A percentile compares a stretch with the other conserved stretches of the same genome.
Evolutionary conservation across 2,113 vertebrate species (phyloP).

Genomic region (Trichomycterus rosablanca): DNA sequence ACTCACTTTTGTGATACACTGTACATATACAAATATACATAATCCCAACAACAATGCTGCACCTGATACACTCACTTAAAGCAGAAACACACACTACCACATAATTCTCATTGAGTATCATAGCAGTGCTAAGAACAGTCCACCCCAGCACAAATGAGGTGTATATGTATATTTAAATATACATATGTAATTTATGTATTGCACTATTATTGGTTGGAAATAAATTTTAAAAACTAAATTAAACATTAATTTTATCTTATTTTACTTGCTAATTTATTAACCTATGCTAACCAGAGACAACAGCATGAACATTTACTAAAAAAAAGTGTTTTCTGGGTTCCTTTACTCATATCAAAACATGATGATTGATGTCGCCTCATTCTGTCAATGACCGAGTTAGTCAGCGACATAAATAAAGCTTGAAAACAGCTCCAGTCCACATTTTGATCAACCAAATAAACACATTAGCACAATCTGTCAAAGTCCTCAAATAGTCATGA

Average conservation of each 20-base stretch:
- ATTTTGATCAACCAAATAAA: conserved; percentile 51
- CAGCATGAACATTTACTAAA: neutral
- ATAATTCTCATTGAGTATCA: too few species aligned
- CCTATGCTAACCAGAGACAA: neutral
- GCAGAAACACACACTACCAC: too few species aligned
- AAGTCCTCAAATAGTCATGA: conserved; percentile 51
- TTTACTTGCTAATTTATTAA: neutral
- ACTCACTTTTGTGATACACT: too few species aligned
- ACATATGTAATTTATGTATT: too few species aligned
- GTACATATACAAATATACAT: too few species aligned
- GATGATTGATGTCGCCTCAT: conserved; percentile 45
- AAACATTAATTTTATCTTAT: neutral
- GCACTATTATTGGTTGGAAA: too few species aligned
- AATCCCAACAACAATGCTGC: too few species aligned
- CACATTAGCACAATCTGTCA: conserved; percentile 56
- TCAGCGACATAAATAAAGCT: conserved; percentile 50
- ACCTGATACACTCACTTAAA: too few species aligned
- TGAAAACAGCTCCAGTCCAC: conserved; percentile 46
- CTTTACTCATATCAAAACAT: conserved; percentile 30
- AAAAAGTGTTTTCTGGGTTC: conserved; percentile 6
- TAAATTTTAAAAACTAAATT: too few species aligned
- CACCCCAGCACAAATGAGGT: too few species aligned
- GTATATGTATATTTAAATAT: too few species aligned
- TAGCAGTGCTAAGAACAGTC: too few species aligned
- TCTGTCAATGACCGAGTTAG: conserved; percentile 49